phyloP scores from a whole-genome alignment of 2,888 invertebrate genomes.

The Apotomis betuletana region DNA sequence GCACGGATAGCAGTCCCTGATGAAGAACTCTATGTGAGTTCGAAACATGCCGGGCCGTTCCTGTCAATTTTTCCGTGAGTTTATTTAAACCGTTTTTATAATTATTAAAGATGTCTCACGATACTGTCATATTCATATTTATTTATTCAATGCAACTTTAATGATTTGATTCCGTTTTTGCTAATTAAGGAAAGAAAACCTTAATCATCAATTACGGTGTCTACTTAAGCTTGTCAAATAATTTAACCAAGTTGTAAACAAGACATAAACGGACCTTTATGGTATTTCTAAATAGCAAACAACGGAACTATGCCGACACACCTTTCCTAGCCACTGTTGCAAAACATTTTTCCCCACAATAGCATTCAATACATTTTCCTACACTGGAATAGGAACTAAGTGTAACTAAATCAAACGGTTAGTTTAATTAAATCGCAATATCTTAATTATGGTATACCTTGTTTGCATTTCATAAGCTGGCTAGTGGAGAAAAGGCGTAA shows the following conservation, averaged over 20 bases:
- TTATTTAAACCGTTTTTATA: no score
- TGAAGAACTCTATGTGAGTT: no score
- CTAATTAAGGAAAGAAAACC: no score
- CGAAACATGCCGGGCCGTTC: no score
- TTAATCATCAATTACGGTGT: no score
- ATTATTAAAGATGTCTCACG: no score
- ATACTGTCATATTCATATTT: no score
- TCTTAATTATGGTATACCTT: conserved; percentile 46
- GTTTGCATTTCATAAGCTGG: conserved; percentile 16
- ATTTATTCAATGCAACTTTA: no score
- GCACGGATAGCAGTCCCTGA: no score
- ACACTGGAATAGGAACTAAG: conserved; percentile 25
- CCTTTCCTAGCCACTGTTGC: background rate
- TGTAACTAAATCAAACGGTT: conserved; percentile 43
- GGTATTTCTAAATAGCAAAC: conserved; percentile 10
- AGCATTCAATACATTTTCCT: conserved; percentile 32
- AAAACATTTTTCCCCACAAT: conserved; percentile 30
- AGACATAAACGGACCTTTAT: background rate
- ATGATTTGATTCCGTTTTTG: no score
- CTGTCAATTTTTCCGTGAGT: no score
- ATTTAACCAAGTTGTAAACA: background rate
- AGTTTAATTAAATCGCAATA: conserved; percentile 43
- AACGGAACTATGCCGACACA: conserved; percentile 10
- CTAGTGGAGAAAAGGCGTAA: background rate
- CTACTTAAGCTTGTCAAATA: no score